phyloP scores from a whole-genome alignment of 2,113 vertebrate genomes.

The Carassius carassius region DNA sequence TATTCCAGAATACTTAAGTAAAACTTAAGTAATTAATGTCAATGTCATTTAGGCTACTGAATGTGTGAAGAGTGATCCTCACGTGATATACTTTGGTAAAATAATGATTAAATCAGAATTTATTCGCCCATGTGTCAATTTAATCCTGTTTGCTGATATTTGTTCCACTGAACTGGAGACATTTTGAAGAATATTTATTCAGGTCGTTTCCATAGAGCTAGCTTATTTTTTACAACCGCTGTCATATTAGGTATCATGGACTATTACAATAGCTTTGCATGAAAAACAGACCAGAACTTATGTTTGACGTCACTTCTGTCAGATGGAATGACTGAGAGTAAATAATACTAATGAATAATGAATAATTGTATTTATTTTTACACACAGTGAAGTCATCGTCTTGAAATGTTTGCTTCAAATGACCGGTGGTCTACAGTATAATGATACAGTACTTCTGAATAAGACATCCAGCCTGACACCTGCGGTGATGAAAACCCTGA shows the following conservation, averaged over 20 bases:
- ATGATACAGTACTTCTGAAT: not conserved
- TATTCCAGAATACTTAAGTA: conserved; percentile 45
- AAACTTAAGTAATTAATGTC: conserved; percentile 56
- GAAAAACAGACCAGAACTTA: too few relatives aligned
- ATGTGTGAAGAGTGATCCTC: conserved; percentile 57
- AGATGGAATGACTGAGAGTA: too few relatives aligned
- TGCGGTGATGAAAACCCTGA: not conserved
- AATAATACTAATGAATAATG: too few relatives aligned
- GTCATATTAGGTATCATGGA: not conserved
- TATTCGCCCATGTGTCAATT: not conserved
- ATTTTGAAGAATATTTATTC: not conserved
- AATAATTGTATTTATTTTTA: too few relatives aligned
- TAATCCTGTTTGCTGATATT: not conserved
- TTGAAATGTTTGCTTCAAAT: not conserved
- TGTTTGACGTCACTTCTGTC: too few relatives aligned
- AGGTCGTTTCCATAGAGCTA: not conserved
- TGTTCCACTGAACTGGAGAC: not conserved
- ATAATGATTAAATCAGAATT: not conserved
- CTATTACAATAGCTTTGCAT: not conserved
- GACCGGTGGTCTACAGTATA: too few relatives aligned
- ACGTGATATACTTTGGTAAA: not conserved
- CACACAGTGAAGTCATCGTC: not conserved
- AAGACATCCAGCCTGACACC: not conserved
- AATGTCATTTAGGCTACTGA: conserved; percentile 75
- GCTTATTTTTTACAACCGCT: not conserved